A percentile compares a stretch with the other conserved stretches of the same genome.
Conservation (phyloP, 2,888 invertebrate genomes). For the Thecophora atra region DNA sequence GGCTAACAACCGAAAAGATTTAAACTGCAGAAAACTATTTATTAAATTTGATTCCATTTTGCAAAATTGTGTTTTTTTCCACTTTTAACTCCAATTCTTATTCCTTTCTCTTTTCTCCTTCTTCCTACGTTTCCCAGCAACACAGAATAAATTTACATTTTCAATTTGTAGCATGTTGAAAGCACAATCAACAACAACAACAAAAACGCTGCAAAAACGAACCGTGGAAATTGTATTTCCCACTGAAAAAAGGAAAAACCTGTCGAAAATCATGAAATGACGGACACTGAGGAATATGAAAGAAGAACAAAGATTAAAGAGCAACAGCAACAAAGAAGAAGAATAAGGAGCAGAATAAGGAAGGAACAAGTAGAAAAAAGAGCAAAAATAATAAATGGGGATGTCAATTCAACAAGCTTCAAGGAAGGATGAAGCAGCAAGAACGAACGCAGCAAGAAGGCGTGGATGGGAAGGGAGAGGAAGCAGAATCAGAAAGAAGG, state of each 20-base stretch:
- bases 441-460: constrained; percentile 1
- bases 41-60: neutral
- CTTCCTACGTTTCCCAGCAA: neutral
- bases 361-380: too few relatives aligned
- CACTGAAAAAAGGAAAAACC: neutral
- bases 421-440: neutral
- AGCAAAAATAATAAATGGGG: constrained; percentile 8
- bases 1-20: neutral
- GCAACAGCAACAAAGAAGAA: too few relatives aligned
- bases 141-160: constrained; percentile 18
- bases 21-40: neutral
- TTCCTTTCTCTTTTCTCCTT: neutral
- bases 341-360: too few relatives aligned
- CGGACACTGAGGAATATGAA: too few relatives aligned
- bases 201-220: neutral
- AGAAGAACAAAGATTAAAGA: too few relatives aligned
- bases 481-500: neutral
- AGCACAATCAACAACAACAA: neutral
- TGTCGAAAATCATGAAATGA: constrained; percentile 24
- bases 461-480: neutral
- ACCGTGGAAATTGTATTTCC: constrained; percentile 11
- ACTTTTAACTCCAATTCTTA: neutral
- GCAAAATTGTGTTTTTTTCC: neutral
- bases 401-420: constrained; percentile 24
- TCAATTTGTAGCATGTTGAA: constrained; percentile 25